Base-by-base conservation (phyloP, 1,140 invertebrate genomes). In the Maconellicoccus hirsutus region DNA sequence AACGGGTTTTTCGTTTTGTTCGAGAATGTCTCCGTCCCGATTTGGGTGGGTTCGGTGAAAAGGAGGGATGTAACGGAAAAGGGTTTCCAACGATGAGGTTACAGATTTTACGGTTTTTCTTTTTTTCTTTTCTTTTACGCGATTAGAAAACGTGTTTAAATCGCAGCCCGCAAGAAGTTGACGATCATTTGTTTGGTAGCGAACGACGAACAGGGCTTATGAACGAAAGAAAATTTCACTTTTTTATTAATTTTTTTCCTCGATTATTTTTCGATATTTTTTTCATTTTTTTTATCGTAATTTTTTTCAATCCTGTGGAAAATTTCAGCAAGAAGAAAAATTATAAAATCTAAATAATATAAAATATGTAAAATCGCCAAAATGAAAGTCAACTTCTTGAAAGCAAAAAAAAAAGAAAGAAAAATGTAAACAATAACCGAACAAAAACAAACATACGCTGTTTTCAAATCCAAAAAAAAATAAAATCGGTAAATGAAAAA, bases 171-270 rank as follows among this genome's bases (percentile, higher is more conserved):
- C 29, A 89, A 93, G 91, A 93, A 92, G 91, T 93, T 93, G 90
- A 93, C 90, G 90, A 87, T 92, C 89, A 91, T 91, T 90, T 90
- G 89, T 89, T 89, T 89, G 88, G 86, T 23, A 25, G 19, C 10
- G 25, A 66, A 25, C 19, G 61, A 25, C 8, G 22, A 66, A 22
- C 7, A 23, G 6, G 22, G n/a, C n/a, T n/a, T n/a, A n/a, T n/a
- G n/a, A n/a, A n/a, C n/a, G n/a, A n/a, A n/a, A n/a, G n/a, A n/a
- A n/a, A n/a, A n/a, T n/a, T n/a, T n/a, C n/a, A n/a, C n/a, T n/a
- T n/a, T n/a, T n/a, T n/a, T n/a, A n/a, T n/a, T n/a, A n/a, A n/a
- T n/a, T n/a, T n/a, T n/a, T n/a, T n/a, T n/a, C n/a, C n/a, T n/a
- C n/a, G n/a, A n/a, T n/a, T n/a, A n/a, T n/a, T n/a, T n/a, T n/a